Percentiles rank a stretch among this genome's conserved stretches.
These are phyloP conservation scores for Calliopsis andreniformis DNA, from an alignment of 1,140 invertebrate genomes.

Conservation along the genomic window DNA sequence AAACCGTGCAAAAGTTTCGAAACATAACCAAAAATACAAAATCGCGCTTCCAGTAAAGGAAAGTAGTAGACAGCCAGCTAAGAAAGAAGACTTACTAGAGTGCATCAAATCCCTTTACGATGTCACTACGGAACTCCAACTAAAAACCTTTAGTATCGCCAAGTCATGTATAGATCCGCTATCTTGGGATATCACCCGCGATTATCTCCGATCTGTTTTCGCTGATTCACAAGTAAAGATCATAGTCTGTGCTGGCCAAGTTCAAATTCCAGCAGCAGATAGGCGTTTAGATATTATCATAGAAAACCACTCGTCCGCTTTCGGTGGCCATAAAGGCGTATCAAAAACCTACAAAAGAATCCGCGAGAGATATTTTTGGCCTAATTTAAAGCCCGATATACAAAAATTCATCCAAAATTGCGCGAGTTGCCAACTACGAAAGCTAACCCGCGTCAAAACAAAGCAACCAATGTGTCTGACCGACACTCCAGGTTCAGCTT, in stretches of 20 bases:
- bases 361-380: conserved; percentile 27
- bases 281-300: not conserved
- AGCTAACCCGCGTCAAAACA: conserved; percentile 3
- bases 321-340: conserved; percentile 21
- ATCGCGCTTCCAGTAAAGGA: too few species aligned
- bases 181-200: not conserved
- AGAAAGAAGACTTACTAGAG: too few species aligned
- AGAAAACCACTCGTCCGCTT: not conserved
- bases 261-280: not conserved
- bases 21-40: too few species aligned
- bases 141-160: not conserved
- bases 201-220: not conserved
- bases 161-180: not conserved
- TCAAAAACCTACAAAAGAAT: conserved; percentile 39
- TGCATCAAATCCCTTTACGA: too few species aligned
- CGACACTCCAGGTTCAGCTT: conserved; percentile 14
- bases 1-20: too few species aligned
- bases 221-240: not conserved
- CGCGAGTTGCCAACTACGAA: conserved; percentile 18
- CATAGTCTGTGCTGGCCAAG: not conserved
- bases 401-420: conserved; percentile 8
- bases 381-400: conserved; percentile 23
- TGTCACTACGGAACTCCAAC: too few species aligned
- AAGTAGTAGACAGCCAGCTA: too few species aligned
- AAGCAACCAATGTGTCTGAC: conserved; percentile 12